Base-by-base conservation (phyloP, 2,888 invertebrate species). In the Polymixis flavicincta region DNA sequence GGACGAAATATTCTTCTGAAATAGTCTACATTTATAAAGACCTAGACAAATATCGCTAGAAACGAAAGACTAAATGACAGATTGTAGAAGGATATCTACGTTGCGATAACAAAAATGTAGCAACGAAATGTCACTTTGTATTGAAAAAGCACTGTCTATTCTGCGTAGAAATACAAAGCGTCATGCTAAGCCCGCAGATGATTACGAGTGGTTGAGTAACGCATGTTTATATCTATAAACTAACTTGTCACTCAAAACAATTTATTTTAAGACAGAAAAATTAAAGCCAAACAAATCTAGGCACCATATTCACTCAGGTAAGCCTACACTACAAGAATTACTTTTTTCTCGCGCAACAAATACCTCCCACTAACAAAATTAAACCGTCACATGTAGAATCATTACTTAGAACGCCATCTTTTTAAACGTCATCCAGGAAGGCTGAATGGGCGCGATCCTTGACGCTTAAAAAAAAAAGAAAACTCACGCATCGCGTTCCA, bases 371-470 rank as follows among this genome's bases (percentile, higher is more conserved):
- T 90, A 90, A 87, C 89, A 82, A 89, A 89, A 90, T 90, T 90
- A 90, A 90, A 91, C 84, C 85, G 67, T 76, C 80, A 90, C 83
- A 85, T 73, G 90, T 90, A 92, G 93, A 90, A 94, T 95, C 95
- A 96, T 96, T 96, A 96, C 96, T 96, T 95, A 95, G 92, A 93
- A 92, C 84, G 92, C 88, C 92, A 93, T 95, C 96, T 96, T 95
- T 95, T 94, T 92, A 95, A 95, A 93, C 92, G 93, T 85, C 90
- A 87, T 61, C 87, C 87, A 87, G 89, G 86, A 92, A 90, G 93
- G 92, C 89, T 95, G 96, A 95, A 95, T 95, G 90, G 90, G 89
- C 88, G 86, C 92, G 90, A 92, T 94, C 92, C 94, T 94, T 94
- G 94, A 93, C 93, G 88, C 89, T 91, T 91, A 94, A 94, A 93